Conservation (phyloP, 2,113 vertebrate genomes). For the Pandion haliaetus region DNA sequence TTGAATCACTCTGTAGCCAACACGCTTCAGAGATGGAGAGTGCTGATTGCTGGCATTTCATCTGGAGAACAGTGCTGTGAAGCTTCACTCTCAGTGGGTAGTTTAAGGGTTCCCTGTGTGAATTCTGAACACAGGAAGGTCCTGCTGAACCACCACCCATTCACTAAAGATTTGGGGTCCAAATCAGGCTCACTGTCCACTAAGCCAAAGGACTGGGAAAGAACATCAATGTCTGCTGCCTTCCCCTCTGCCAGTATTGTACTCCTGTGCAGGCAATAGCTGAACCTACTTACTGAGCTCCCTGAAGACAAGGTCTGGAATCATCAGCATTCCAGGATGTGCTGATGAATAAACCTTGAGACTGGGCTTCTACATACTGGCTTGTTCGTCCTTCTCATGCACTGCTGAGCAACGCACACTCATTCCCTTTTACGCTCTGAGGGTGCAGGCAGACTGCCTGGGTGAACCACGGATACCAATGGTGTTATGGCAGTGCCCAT, state of each 20-base stretch:
- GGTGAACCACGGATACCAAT: not conserved
- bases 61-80: not conserved
- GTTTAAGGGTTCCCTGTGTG: not conserved
- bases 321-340: not conserved
- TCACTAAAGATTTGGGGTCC: not conserved
- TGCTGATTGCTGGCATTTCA: not conserved
- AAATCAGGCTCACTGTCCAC: not conserved
- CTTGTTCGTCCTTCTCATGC: not conserved
- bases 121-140: not conserved
- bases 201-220: not conserved
- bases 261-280: not conserved
- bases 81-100: not conserved
- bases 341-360: not conserved
- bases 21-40: not conserved
- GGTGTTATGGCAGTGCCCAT: accelerated
- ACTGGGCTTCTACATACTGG: not conserved
- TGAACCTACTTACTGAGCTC: not conserved
- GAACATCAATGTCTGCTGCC: not conserved
- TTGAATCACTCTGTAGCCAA: not conserved
- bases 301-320: not conserved
- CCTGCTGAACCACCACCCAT: not conserved
- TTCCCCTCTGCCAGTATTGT: not conserved
- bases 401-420: not conserved
- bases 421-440: not conserved
- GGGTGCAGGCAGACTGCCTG: not conserved